These are phyloP conservation scores for Apteryx owenii DNA, from an alignment of 2,113 vertebrate species.

Conservation along the genomic window DNA sequence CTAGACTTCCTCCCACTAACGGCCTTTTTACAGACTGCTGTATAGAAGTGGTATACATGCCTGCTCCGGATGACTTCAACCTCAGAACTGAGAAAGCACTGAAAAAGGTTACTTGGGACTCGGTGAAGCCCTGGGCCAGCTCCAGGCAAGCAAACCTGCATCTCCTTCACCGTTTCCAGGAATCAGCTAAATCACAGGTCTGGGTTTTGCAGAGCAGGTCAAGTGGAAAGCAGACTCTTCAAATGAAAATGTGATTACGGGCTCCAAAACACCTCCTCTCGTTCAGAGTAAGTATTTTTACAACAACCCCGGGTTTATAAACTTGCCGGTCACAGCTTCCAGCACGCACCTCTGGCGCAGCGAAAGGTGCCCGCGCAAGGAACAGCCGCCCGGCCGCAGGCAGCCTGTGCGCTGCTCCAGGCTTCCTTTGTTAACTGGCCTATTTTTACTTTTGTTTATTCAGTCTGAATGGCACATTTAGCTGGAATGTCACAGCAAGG, in stretches of 20 bases:
- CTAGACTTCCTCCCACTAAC: not conserved
- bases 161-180: not conserved
- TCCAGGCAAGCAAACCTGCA: not conserved
- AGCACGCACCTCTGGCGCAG: too few relatives aligned
- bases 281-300: not conserved
- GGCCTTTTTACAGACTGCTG: not conserved
- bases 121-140: not conserved
- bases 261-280: not conserved
- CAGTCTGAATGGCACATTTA: not conserved
- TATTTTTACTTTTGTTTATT: not conserved
- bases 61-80: not conserved
- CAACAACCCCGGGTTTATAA: not conserved
- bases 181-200: too few relatives aligned
- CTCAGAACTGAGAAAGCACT: not conserved
- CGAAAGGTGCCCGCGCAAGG: not conserved
- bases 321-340: not conserved
- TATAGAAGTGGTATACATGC: fast-evolving
- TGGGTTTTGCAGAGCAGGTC: not conserved
- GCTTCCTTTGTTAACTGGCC: not conserved
- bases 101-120: not conserved
- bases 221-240: not conserved
- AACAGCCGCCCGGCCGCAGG: not conserved
- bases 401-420: not conserved
- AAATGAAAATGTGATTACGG: fast-evolving
- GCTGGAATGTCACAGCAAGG: not conserved